Evolutionary conservation across 1,140 invertebrate genomes (phyloP).

Genomic region (Scaptomyza pallida): DNA sequence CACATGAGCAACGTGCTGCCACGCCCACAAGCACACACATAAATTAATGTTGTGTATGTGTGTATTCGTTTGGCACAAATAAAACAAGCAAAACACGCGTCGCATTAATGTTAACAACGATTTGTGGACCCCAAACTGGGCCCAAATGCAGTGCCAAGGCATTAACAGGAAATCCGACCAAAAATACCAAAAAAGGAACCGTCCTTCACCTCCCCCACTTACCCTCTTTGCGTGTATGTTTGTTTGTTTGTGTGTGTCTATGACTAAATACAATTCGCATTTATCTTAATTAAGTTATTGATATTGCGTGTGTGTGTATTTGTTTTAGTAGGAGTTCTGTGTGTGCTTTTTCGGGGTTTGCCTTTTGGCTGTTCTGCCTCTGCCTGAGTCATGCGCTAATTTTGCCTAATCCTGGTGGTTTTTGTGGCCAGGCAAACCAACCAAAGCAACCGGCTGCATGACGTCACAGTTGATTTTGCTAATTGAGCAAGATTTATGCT

Average conservation of each 20-base stretch:
- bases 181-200: conserved; percentile 44
- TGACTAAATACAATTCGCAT: conserved; percentile 73
- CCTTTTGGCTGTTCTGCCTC: conserved; percentile 24
- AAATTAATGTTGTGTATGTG: conserved; percentile 56
- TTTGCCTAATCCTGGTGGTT: neutral
- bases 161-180: conserved; percentile 44
- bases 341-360: neutral
- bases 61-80: conserved; percentile 32
- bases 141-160: conserved; percentile 24
- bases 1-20: conserved; percentile 62
- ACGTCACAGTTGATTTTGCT: conserved; percentile 43
- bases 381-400: conserved; percentile 28
- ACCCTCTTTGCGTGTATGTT: conserved; percentile 1
- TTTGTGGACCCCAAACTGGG: conserved; percentile 31
- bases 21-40: conserved; percentile 41
- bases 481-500: conserved; percentile 77
- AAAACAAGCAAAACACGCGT: conserved; percentile 73
- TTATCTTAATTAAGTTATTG: conserved; percentile 83
- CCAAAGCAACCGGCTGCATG: conserved; percentile 31
- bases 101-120: conserved; percentile 73
- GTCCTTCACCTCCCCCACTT: neutral
- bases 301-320: conserved; percentile 58
- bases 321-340: neutral
- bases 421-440: neutral
- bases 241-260: conserved; percentile 37